Evolutionary conservation across 1,140 invertebrate species (phyloP).

Genomic region (Cherax destructor): DNA sequence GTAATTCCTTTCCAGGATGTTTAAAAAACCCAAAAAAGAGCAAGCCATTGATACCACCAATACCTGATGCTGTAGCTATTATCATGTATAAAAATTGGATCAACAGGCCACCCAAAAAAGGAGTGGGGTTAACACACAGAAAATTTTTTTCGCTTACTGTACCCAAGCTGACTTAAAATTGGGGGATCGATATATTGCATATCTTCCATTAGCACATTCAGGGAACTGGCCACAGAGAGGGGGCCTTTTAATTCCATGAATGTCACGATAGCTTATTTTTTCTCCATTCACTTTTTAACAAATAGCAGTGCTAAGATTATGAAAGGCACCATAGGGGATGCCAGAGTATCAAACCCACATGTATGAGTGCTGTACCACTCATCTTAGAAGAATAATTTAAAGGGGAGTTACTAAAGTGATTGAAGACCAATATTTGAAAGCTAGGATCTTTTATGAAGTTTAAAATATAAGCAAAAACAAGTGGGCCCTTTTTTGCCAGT

Average conservation of each 20-base stretch:
- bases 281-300: slow-evolving; percentile 73
- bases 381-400: slow-evolving; percentile 72
- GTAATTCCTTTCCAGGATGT: slow-evolving; percentile 62
- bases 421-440: slow-evolving; percentile 56
- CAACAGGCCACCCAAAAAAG: slow-evolving; percentile 84
- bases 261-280: slow-evolving; percentile 73
- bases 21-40: slow-evolving; percentile 18
- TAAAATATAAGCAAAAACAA: slow-evolving; percentile 64
- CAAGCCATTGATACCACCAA: slow-evolving; percentile 31
- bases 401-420: slow-evolving; percentile 68
- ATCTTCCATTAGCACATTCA: slow-evolving; percentile 74
- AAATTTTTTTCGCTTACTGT: slow-evolving; percentile 71
- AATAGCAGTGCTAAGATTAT: slow-evolving; percentile 73
- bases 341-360: slow-evolving; percentile 73
- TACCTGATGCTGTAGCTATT: slow-evolving; percentile 72
- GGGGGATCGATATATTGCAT: slow-evolving; percentile 73
- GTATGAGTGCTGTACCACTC: slow-evolving; percentile 73
- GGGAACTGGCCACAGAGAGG: slow-evolving; percentile 72
- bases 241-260: slow-evolving; percentile 72
- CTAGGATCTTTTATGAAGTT: slow-evolving; percentile 62
- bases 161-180: slow-evolving; percentile 72
- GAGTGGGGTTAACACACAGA: slow-evolving; percentile 72
- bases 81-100: slow-evolving; percentile 79
- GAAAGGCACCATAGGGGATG: slow-evolving; percentile 73
- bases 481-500: slow-evolving; percentile 43